Conservation (phyloP, 2,113 vertebrate species). For the Myxocyprinus asiaticus region DNA sequence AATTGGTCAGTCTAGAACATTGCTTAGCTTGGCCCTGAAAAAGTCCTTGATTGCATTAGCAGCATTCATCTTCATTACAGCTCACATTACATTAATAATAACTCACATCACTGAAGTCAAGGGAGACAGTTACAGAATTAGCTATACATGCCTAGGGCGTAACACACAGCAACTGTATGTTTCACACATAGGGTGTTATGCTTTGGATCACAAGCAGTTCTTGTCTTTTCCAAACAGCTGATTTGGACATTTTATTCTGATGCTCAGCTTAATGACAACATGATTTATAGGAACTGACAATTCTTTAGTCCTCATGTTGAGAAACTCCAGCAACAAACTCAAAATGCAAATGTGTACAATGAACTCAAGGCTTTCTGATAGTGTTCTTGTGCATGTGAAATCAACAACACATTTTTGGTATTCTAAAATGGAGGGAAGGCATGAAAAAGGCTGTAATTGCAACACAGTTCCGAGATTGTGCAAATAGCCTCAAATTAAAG, state of each 20-base stretch:
- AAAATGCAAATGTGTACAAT: constrained; percentile 18
- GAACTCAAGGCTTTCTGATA: constrained; percentile 3
- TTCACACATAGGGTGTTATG: neutral
- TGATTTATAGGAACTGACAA: constrained; percentile 15
- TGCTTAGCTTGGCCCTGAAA: neutral
- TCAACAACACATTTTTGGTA: no score
- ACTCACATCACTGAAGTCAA: constrained; percentile 28
- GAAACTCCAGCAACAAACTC: neutral
- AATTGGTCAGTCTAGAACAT: neutral
- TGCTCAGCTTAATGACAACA: constrained; percentile 10
- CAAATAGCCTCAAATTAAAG: constrained; percentile 31
- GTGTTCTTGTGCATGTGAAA: no score
- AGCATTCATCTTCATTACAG: constrained; percentile 33
- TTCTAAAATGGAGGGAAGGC: no score
- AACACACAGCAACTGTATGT: neutral
- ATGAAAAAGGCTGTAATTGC: constrained; percentile 22
- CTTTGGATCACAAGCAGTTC: constrained; percentile 23
- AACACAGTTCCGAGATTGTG: constrained; percentile 13
- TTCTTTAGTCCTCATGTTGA: constrained; percentile 20
- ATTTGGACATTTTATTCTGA: constrained; percentile 7
- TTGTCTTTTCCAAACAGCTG: neutral
- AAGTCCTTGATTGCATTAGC: constrained; percentile 15
- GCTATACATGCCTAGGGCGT: constrained; percentile 7
- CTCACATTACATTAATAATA: constrained; percentile 24
- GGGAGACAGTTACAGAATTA: constrained; percentile 25